These are phyloP conservation scores for Nymphalis io DNA, from an alignment of 1,140 invertebrate genomes.

Conservation along the genomic window DNA sequence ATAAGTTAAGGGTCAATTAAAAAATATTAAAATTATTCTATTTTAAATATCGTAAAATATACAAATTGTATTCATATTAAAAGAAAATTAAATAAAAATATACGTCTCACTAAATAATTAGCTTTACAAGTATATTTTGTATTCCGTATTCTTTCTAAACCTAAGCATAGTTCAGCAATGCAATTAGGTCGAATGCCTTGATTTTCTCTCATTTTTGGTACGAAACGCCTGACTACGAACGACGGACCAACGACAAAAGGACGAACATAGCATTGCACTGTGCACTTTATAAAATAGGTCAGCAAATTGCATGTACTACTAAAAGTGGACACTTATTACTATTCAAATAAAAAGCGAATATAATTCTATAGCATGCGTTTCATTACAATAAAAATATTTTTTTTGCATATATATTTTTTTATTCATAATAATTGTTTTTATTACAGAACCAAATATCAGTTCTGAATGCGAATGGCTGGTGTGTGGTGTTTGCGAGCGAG, in stretches of 20 bases:
- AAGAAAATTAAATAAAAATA: not conserved
- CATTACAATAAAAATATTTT: not conserved
- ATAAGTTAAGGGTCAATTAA: too few species aligned
- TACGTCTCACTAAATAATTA: not conserved
- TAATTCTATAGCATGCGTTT: not conserved
- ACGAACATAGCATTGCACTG: conserved; percentile 28
- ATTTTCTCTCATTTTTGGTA: conserved; percentile 40
- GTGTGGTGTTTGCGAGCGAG: conserved; percentile 64
- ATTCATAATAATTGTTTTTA: not conserved
- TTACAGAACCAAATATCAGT: conserved; percentile 30
- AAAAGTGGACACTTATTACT: conserved; percentile 26
- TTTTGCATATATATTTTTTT: not conserved
- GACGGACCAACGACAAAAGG: conserved; percentile 32
- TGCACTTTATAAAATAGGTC: conserved; percentile 26
- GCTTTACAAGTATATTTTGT: conserved; percentile 7
- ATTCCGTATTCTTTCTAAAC: conserved; percentile 30
- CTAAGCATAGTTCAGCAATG: conserved; percentile 36
- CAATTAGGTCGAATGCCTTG: conserved; percentile 41
- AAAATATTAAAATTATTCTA: too few species aligned
- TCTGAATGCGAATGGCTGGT: conserved; percentile 66
- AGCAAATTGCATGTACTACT: conserved; percentile 23
- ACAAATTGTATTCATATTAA: not conserved
- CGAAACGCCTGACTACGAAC: conserved; percentile 27
- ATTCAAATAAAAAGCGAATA: conserved; percentile 12
- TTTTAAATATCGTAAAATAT: too few species aligned